phyloP scores from a whole-genome alignment of 2,888 invertebrate genomes.

The Ligdia adustata region DNA sequence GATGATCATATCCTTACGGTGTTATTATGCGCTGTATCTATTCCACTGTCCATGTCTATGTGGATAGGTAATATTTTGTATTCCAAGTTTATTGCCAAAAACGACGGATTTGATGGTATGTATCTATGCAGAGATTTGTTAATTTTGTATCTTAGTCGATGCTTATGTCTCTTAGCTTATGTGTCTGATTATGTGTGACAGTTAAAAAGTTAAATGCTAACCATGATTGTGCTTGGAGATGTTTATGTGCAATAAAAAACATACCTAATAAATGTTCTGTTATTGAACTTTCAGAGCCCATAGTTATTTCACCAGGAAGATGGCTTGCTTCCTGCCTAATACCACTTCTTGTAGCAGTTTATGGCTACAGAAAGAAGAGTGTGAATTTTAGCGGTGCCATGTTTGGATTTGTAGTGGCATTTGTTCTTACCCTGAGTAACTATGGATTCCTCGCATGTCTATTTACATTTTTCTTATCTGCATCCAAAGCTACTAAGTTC shows the following conservation, averaged over 20 bases:
- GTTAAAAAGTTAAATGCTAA: too few relatives aligned
- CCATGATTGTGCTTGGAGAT: too few relatives aligned
- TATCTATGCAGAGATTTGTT: conserved; percentile 7
- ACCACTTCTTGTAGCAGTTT: conserved; percentile 86
- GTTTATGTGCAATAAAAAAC: too few relatives aligned
- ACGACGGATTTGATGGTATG: conserved; percentile 82
- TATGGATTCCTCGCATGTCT: conserved; percentile 90
- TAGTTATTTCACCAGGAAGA: conserved; percentile 85
- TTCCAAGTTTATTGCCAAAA: conserved; percentile 80
- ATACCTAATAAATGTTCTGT: too few relatives aligned
- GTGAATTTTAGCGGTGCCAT: conserved; percentile 88
- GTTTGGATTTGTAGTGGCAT: conserved; percentile 88
- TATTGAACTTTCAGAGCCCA: conserved; percentile 84
- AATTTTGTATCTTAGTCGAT: too few relatives aligned
- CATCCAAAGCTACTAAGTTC: conserved; percentile 92
- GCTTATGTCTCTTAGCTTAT: too few relatives aligned
- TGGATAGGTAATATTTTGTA: conserved; percentile 90
- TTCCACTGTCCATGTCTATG: conserved; percentile 90
- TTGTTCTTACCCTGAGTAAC: conserved; percentile 90
- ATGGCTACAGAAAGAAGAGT: conserved; percentile 88
- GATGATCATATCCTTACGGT: conserved; percentile 82
- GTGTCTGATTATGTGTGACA: too few relatives aligned
- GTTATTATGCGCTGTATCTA: conserved; percentile 86
- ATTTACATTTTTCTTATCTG: conserved; percentile 90
- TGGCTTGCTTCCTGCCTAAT: conserved; percentile 87